Evolutionary conservation across 2,113 vertebrate genomes (phyloP), one percentile per base, ranked within the genome.

Genomic region (Campylomormyrus tamandua): DNA sequence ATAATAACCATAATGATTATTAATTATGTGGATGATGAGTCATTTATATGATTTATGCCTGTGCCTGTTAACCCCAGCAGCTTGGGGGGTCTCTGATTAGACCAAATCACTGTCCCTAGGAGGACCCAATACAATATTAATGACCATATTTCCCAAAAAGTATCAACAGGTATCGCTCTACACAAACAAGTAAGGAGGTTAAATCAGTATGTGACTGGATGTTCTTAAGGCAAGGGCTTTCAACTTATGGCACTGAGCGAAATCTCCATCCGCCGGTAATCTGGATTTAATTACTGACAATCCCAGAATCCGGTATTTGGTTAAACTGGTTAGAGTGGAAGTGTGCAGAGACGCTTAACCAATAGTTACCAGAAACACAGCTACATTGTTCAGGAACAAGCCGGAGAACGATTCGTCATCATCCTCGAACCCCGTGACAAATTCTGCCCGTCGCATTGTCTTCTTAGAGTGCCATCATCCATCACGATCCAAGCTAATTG

Each of bases 381-480:
- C 6, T 66, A 27, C n/a, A 66, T 66, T 66, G n/a, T 27, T 31
- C 0, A 13, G 62, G 70, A 80, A 46, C 2, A 45, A 9, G 39
- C 31, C 19, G 21, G 17, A 83, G 80, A 45, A 0, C 35, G 35
- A 39, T 42, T 84, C 24, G 2, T n/a, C 48, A 48, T 7, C 50
- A 10, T 27, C 50, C 50, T 87, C 1, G 39, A 87, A 53, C 31
- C 15, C 50, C 15, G 5, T 4, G 27, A 35, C 50, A 35, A 56
- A 87, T 27, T 87, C n/a, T 35, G 85, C 85, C 50, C 50, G 9
- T 87, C 85, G n/a, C n/a, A 53, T 87, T 70, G 83, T 48, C 24
- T 31, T 56, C 53, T n/a, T 53, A 56, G 17, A 19, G 50, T 27
- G 50, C 50, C 48, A 13, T 70, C 62, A 31, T 48, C 45, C 50